Conservation (phyloP, 2,797 vertebrate species). For the Peromyscus nudipes region DNA sequence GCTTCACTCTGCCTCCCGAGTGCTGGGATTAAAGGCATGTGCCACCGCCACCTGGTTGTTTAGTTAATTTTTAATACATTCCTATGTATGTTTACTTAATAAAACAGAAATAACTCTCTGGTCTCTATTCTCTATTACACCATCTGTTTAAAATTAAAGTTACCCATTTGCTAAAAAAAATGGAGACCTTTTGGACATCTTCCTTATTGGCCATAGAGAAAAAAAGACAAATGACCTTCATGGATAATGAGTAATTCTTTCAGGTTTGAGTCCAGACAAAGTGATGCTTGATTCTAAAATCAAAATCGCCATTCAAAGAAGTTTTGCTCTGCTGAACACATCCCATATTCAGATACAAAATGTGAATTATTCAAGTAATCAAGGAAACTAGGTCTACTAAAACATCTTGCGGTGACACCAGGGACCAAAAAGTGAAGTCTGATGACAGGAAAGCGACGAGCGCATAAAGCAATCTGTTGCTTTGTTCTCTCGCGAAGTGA, state of each 20-base stretch:
- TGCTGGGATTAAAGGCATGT: too few species aligned
- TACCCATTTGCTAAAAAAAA: not conserved
- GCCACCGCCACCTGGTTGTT: not conserved
- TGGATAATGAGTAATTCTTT: not conserved
- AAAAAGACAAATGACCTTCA: slow-evolving; percentile 57
- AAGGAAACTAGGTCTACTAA: slow-evolving; percentile 68
- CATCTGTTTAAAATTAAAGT: slow-evolving; percentile 5
- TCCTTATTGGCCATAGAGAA: slow-evolving; percentile 32
- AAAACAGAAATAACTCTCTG: not conserved
- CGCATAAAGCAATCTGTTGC: slow-evolving; percentile 48
- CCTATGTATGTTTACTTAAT: not conserved
- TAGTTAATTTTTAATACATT: not conserved
- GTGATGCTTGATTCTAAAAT: slow-evolving; percentile 41
- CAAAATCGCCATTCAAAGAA: slow-evolving; percentile 38
- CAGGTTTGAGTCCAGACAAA: not conserved
- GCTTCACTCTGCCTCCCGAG: too few species aligned
- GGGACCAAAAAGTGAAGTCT: slow-evolving; percentile 47
- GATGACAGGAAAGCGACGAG: slow-evolving; percentile 50
- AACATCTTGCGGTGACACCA: slow-evolving; percentile 62
- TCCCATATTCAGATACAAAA: slow-evolving; percentile 64
- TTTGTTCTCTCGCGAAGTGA: slow-evolving; percentile 57
- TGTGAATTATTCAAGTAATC: slow-evolving; percentile 82
- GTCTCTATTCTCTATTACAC: not conserved
- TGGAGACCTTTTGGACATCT: not conserved
- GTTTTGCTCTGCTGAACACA: slow-evolving; percentile 68